Conservation (phyloP, 2,888 invertebrate genomes). For the Lottia scabra region DNA sequence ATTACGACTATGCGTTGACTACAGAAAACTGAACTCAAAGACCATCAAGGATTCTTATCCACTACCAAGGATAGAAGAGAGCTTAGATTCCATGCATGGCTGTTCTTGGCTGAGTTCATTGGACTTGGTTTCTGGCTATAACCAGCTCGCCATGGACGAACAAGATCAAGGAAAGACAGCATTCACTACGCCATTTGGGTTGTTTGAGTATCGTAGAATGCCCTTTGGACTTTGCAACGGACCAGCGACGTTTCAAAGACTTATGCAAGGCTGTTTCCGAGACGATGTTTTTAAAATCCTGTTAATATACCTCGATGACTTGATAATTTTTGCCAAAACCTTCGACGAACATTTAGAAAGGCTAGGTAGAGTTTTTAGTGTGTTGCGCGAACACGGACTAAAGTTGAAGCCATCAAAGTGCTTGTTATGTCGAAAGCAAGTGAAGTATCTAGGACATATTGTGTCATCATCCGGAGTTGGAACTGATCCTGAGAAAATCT, state of each 20-base stretch:
- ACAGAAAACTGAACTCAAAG: slow-evolving; percentile 6
- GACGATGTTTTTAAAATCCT: slow-evolving; percentile 13
- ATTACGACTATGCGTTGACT: slow-evolving; percentile 18
- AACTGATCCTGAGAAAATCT: slow-evolving; percentile 14
- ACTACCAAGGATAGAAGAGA: slow-evolving; percentile 20
- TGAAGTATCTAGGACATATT: slow-evolving; percentile 17
- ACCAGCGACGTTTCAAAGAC: slow-evolving; percentile 22
- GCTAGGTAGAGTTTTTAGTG: slow-evolving; percentile 2
- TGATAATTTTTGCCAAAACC: slow-evolving; percentile 8
- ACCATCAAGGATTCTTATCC: slow-evolving; percentile 18
- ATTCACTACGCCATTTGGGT: slow-evolving; percentile 22
- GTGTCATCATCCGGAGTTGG: slow-evolving; percentile 9
- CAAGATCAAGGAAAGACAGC: slow-evolving; percentile 17
- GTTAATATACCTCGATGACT: slow-evolving; percentile 13
- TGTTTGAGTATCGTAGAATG: slow-evolving; percentile 26
- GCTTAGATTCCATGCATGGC: slow-evolving; percentile 16
- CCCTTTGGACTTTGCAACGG: slow-evolving; percentile 22
- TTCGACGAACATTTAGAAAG: slow-evolving; percentile 11
- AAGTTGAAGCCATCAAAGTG: slow-evolving; percentile 19
- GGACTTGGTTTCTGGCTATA: slow-evolving; percentile 17
- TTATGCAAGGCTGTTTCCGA: slow-evolving; percentile 20
- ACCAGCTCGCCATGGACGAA: slow-evolving; percentile 17
- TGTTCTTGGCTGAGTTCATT: slow-evolving; percentile 6
- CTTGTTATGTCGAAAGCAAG: background rate
- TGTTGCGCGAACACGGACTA: slow-evolving; percentile 11